Evolutionary conservation across 2,113 vertebrate genomes (phyloP), one percentile per base, ranked within the genome.

Genomic region (Gallinago jamesoni): DNA sequence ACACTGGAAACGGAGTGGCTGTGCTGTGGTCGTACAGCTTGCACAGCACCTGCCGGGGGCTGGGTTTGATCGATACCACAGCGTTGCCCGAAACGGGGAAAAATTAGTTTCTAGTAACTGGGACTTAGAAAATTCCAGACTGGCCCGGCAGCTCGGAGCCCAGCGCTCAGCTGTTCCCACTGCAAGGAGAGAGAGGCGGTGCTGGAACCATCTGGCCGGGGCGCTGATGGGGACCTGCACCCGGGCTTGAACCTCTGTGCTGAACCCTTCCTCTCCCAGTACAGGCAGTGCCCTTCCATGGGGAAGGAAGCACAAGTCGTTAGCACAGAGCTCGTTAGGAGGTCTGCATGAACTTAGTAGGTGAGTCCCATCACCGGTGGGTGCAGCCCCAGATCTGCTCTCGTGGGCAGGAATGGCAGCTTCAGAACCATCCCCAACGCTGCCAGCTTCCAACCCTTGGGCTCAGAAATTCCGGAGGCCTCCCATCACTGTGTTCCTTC

Each of bases 11-110:
- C 3, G 4, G 21, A 64, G 47, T 57, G 50, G 39, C 60, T 39
- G 31, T 89, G 68, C 41, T 13, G 2, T 0, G 2, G 6, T n/a
- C 4, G 6, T 33, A 12, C 13, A 57, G 73, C 37, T 3, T 3
- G 5, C 0, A 0, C 45, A 47, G 43, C 72, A 37, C 3, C 0
- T 14, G 57, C 78, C 48, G 18, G 8, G 35, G 1, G 16, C 9
- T 9, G 31, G 22, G 45, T 52, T 84, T 76, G 52, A 64, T 16
- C 33, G 0, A 0, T 6, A 3, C 4, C 33, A 66, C 41, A 7
- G 18, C 1, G 25, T 30, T 56, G 62, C 66, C 84, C 45, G 45
- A 72, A 93, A 60, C 1, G 0, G 64, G 0, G 64, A 30, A 76
- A 33, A 31, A 52, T 31, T 7, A 33, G 19, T 67, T 81, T 56